Base-by-base conservation (phyloP, 2,797 vertebrate genomes). In the Pyrocephalus nanus region DNA sequence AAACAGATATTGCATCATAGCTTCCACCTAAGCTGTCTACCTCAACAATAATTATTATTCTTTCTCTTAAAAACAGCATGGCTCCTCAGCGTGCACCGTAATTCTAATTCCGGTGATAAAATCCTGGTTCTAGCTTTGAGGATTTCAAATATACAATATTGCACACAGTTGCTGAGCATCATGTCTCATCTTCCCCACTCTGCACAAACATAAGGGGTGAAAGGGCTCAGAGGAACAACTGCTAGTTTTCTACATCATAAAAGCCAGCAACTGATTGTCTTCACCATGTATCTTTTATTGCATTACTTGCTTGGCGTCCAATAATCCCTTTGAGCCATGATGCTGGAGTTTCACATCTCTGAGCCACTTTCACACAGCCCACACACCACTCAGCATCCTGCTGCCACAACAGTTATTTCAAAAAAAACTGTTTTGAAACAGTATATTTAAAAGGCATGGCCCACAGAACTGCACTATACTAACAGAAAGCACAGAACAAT, bases 341-440 rank as follows among this genome's bases (percentile, higher is more conserved):
- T n/a, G 76, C 61, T 72, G 66, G 81, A 89, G 76, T 90, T 94
- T 76, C 69, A 80, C 65, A 86, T 90, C 67, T 79, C 92, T 77
- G 67, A 91, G 92, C 60, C 71, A 66, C 67, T 92, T 93, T 93
- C 89, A 91, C 87, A 84, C 85, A 96, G 23, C 93, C 95, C 76
- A 95, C 92, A 70, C 86, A 87, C n/a, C 70, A 90, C 82, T 92
- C 13, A 13, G 69, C 82, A 92, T 92, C 82, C 92, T 95, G 76
- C 72, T 96, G 93, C 91, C 85, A 94, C 55, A 72, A 72, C 2
- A 92, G 62, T 23, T 90, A 70, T 48, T 93, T 94, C 88, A 38
- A 92, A 94, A 90, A 93, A 93, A 92, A 7, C 38, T 74, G 81
- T 60, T 94, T 69, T 86, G 65, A 87, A 93, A 78, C 23, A 72